Evolutionary conservation across 2,888 invertebrate genomes (phyloP), one percentile per base, ranked within the genome.

Genomic region (Eupithecia centaureata): DNA sequence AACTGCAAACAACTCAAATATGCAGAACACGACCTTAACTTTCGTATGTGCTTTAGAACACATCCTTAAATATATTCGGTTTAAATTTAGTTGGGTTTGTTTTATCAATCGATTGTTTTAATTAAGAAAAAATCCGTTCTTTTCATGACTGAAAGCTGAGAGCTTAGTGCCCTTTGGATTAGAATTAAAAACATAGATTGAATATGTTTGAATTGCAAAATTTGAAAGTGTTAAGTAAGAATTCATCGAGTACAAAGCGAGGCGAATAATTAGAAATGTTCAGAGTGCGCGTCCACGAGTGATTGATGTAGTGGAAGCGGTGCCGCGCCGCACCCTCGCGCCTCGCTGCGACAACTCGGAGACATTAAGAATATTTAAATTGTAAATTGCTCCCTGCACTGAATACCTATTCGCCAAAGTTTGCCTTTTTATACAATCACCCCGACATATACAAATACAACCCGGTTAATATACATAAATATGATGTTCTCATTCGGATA

Each of bases 281-380:
- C 89, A 86, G 86, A 85, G 86, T 88, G 91, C 90, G 86, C 82
- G 89, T 89, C 91, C 92, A 87, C 90, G 86, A 90, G 91, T 92
- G 92, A 93, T 93, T 92, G 92, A 93, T 93, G 92, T 92, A 92
- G 92, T 92, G 92, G 91, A 92, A 93, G 87, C 82, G 84, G 82
- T 91, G 86, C 81, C 84, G 82, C 80, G 81, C 51, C 76, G 78
- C 80, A 64, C 79, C 77, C 76, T 75, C 80, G 76, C 78, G 42
- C 54, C 54, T n/a, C 54, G 54, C 54, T 75, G 84, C 87, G 90
- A 88, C 90, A 88, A 90, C 92, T 91, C 86, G 89, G 89, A 86
- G 89, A 92, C 92, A 93, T 93, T 92, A 92, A 90, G 88, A 91
- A 92, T 91, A 93, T 93, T 93, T 92, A 91, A 92, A 93, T 92